Evolutionary conservation across 2,797 vertebrate genomes (phyloP).

Genomic region (Natrix natrix): DNA sequence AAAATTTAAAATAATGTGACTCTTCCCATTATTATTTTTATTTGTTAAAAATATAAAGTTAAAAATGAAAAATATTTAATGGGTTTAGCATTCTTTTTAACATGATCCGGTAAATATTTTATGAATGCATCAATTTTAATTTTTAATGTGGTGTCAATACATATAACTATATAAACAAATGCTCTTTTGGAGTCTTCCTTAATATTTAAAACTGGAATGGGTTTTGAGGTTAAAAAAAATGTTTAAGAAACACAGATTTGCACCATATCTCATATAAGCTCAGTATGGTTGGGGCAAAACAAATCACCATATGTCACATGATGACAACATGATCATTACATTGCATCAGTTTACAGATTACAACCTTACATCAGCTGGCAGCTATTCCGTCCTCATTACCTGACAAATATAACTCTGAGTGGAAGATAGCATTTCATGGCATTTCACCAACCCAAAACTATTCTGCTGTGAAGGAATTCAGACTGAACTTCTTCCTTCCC

Average conservation of each 20-base stretch:
- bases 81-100: constrained; percentile 59
- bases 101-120: constrained; percentile 65
- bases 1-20: not conserved
- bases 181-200: not conserved
- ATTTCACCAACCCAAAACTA: not conserved
- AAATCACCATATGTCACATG: not conserved
- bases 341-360: too few species aligned
- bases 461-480: not conserved
- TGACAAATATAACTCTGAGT: not conserved
- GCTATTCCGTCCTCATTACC: too few species aligned
- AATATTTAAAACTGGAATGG: not conserved
- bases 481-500: not conserved
- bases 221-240: not conserved
- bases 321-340: too few species aligned
- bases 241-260: not conserved
- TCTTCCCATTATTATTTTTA: not conserved
- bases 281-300: not conserved
- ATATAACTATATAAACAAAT: not conserved
- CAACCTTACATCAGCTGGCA: too few species aligned
- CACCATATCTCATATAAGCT: too few species aligned
- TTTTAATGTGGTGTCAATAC: not conserved
- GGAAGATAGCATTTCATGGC: too few species aligned
- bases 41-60: not conserved
- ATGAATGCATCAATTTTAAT: constrained; percentile 56
- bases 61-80: not conserved